A percentile compares a stretch with the other conserved stretches of the same genome.
phyloP scores from a whole-genome alignment of 2,797 vertebrate genomes.

The Myiothlypis chrysogaster region DNA sequence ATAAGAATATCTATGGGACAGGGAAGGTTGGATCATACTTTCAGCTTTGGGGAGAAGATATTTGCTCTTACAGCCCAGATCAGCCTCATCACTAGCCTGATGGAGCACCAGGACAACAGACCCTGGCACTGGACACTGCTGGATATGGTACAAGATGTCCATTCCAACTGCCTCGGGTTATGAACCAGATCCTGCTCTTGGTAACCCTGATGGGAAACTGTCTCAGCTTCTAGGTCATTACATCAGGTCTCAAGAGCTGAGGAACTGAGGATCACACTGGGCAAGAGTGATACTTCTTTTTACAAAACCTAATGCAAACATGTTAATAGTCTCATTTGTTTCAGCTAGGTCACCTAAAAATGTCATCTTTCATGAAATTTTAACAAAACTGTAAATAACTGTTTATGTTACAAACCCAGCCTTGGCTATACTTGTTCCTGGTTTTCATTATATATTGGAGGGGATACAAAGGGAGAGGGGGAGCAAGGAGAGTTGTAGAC shows the following conservation, averaged over 20 bases:
- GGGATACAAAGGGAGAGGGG: background rate
- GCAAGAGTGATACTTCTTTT: background rate
- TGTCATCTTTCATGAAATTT: background rate
- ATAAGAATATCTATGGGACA: background rate
- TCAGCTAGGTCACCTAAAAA: constrained; percentile 43
- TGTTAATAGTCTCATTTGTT: background rate
- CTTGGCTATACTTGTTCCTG: background rate
- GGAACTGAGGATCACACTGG: background rate
- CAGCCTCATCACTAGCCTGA: background rate
- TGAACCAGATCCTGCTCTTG: background rate
- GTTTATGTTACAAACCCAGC: background rate
- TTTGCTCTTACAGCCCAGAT: background rate
- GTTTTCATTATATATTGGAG: background rate
- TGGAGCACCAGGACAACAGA: background rate
- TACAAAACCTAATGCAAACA: background rate
- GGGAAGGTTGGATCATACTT: background rate
- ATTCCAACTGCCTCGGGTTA: background rate
- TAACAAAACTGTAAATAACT: constrained; percentile 43
- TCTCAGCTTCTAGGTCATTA: background rate
- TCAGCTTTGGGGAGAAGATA: background rate
- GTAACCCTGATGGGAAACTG: background rate
- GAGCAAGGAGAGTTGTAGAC: background rate
- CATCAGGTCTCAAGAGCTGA: background rate
- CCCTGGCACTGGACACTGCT: background rate
- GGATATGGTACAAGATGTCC: background rate